Evolutionary conservation across 2,797 vertebrate genomes (phyloP).

Genomic region (Rhincodon typus): DNA sequence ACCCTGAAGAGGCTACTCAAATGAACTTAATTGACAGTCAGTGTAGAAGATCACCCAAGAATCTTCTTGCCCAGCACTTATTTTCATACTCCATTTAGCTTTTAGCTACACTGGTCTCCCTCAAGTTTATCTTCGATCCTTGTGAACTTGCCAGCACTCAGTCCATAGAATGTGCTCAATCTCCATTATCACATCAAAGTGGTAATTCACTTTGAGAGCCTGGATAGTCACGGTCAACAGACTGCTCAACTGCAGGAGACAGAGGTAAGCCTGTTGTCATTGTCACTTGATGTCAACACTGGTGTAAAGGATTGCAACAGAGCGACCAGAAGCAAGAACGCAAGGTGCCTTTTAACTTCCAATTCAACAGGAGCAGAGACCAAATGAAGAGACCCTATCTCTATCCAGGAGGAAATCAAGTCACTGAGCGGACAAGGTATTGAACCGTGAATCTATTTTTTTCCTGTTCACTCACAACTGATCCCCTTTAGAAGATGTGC

Average conservation of each 20-base stretch:
- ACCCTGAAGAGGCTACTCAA: too few relatives aligned
- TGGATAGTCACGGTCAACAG: not conserved
- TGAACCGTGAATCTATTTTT: not conserved
- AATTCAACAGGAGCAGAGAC: not conserved
- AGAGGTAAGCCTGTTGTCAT: not conserved
- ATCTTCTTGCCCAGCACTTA: not conserved
- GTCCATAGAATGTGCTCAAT: not conserved
- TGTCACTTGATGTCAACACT: not conserved
- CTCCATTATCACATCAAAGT: not conserved
- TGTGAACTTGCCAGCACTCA: not conserved
- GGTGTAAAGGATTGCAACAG: not conserved
- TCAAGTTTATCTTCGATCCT: not conserved
- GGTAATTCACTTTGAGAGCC: not conserved
- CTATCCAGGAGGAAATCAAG: too few relatives aligned
- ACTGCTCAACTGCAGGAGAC: not conserved
- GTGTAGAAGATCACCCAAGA: too few relatives aligned
- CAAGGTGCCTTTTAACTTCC: not conserved
- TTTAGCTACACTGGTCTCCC: not conserved
- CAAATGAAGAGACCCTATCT: not conserved
- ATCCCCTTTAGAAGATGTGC: not conserved
- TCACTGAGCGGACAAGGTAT: not conserved
- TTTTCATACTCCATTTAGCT: not conserved
- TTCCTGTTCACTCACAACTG: not conserved
- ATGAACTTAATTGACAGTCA: too few relatives aligned
- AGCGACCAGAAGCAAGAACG: not conserved